These are phyloP conservation scores for Hoplias malabaricus DNA, from an alignment of 2,113 vertebrate genomes.

Conservation along the genomic window DNA sequence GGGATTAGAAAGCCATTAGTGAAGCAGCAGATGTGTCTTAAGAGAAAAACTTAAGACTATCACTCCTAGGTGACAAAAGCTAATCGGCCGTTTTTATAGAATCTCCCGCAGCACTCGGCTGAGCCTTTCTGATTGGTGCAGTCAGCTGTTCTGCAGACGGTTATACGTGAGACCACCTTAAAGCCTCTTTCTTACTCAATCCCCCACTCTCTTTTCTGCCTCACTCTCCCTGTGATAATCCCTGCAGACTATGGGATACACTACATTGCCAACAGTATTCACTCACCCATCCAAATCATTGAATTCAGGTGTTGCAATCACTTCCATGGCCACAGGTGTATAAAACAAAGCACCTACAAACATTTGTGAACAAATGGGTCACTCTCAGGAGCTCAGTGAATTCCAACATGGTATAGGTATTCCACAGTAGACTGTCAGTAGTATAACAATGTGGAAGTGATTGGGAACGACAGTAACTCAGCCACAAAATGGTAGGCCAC, in stretches of 20 bases:
- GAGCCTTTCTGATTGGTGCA: background rate
- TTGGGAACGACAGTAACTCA: too few relatives aligned
- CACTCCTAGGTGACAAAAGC: slow-evolving; percentile 66
- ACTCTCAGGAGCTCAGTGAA: too few relatives aligned
- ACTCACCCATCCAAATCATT: too few relatives aligned
- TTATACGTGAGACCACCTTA: background rate
- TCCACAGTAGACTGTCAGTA: background rate
- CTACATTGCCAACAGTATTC: too few relatives aligned
- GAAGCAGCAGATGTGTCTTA: slow-evolving; percentile 71
- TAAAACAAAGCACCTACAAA: too few relatives aligned
- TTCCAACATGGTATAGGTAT: too few relatives aligned
- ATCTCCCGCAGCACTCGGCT: background rate
- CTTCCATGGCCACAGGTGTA: too few relatives aligned
- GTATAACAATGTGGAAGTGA: background rate
- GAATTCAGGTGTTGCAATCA: too few relatives aligned
- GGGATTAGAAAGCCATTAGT: slow-evolving; percentile 69
- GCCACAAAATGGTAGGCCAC: too few relatives aligned
- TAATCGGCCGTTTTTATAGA: slow-evolving; percentile 34
- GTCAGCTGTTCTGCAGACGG: background rate
- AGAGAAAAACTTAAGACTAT: slow-evolving; percentile 48
- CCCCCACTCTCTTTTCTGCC: background rate
- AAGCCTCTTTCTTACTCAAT: background rate
- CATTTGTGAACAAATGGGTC: too few relatives aligned
- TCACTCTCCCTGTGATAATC: background rate
- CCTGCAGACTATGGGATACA: too few relatives aligned